Conservation (phyloP, 2,888 invertebrate genomes). For the Meghimatium bilineatum region DNA sequence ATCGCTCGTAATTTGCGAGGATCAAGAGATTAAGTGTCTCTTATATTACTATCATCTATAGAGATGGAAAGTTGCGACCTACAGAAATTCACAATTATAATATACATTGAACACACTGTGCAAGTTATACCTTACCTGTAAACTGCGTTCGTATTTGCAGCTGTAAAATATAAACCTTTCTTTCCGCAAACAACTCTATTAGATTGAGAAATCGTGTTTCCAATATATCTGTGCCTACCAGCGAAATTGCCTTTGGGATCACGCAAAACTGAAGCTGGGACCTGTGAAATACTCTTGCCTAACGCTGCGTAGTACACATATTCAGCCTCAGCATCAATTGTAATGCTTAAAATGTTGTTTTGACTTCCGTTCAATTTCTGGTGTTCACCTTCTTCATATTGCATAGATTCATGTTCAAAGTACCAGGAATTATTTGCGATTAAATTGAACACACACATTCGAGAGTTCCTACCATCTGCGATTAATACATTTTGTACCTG, state of each 20-base stretch:
- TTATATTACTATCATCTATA: no score
- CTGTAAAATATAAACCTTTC: constrained; percentile 1
- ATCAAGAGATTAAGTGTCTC: no score
- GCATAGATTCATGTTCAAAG: constrained; percentile 24
- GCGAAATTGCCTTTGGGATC: background rate
- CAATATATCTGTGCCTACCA: background rate
- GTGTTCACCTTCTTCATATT: background rate
- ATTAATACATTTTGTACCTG: constrained; percentile 16
- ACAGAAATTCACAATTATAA: no score
- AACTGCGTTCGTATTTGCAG: background rate
- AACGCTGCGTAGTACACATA: constrained; percentile 7
- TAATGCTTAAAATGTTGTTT: background rate
- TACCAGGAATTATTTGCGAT: background rate
- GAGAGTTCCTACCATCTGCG: background rate
- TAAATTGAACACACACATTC: constrained; percentile 7
- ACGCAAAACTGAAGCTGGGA: constrained; percentile 7
- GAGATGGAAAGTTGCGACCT: no score
- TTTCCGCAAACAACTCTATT: constrained; percentile 5
- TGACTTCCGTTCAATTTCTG: background rate
- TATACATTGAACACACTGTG: no score
- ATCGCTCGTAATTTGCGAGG: no score
- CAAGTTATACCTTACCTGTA: no score
- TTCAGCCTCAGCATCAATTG: background rate
- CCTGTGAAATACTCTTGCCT: constrained; percentile 9
- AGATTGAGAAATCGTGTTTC: background rate